Percentiles rank a stretch among this genome's conserved stretches.
Conservation (phyloP, 2,113 vertebrate species). For the Podarcis cretensis region DNA sequence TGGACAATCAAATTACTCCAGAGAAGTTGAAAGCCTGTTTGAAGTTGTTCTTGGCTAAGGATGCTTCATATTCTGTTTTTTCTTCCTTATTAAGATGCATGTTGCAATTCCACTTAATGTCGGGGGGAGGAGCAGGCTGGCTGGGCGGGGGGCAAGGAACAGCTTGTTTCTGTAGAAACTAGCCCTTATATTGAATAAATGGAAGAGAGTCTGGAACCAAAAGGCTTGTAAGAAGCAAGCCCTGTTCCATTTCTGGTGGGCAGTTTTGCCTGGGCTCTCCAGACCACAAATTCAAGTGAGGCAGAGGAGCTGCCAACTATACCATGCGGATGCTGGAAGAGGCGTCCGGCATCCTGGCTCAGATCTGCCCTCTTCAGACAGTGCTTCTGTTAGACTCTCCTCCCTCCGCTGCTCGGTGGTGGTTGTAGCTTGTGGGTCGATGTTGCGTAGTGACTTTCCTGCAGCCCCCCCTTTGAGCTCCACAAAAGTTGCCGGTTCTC, state of each 20-base stretch:
- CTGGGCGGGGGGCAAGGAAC: background rate
- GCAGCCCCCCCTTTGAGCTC: background rate
- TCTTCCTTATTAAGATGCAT: rapidly evolving
- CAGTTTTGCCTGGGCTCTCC: slow-evolving; percentile 1
- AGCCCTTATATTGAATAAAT: background rate
- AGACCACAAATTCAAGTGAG: background rate
- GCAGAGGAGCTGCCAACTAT: background rate
- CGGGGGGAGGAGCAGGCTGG: too few relatives aligned
- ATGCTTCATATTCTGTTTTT: background rate
- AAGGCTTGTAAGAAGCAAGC: background rate
- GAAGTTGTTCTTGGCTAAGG: background rate
- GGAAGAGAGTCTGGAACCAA: background rate
- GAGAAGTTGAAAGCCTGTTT: background rate
- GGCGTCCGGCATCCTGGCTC: background rate
- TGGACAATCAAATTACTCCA: slow-evolving; percentile 39
- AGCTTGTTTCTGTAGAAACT: background rate
- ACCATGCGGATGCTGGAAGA: background rate
- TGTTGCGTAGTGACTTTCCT: too few relatives aligned
- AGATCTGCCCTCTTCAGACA: background rate
- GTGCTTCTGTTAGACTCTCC: slow-evolving; percentile 36
- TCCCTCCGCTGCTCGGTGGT: slow-evolving; percentile 4
- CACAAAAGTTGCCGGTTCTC: background rate
- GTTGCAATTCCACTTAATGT: background rate
- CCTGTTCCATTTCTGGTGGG: background rate
- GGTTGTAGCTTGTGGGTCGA: background rate